Evolutionary conservation across 2,888 invertebrate genomes (phyloP).

Genomic region (Cerastis rubricosa): DNA sequence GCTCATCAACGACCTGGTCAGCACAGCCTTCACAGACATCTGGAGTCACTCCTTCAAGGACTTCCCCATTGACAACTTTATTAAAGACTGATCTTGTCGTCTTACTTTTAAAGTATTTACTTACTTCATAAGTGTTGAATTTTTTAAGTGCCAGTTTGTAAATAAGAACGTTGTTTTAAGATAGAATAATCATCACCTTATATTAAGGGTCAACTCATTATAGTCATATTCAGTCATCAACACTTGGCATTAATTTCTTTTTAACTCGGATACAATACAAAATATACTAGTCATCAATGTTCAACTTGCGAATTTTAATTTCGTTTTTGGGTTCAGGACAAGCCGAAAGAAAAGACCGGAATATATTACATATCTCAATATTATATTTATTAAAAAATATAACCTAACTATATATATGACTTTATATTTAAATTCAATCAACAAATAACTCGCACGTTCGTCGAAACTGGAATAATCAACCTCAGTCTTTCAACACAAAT

Average conservation of each 20-base stretch:
- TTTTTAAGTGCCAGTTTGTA: conserved; percentile 62
- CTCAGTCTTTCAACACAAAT: conserved; percentile 90
- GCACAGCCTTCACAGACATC: conserved; percentile 95
- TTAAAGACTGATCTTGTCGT: conserved; percentile 79
- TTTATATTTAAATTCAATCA: conserved; percentile 90
- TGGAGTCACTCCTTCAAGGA: conserved; percentile 94
- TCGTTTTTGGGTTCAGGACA: not conserved
- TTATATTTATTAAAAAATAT: conserved; percentile 91
- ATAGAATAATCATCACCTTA: conserved; percentile 52
- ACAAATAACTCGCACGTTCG: conserved; percentile 90
- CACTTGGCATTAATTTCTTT: conserved; percentile 11
- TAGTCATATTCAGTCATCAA: conserved; percentile 12
- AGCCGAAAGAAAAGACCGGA: conserved; percentile 73
- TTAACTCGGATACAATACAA: conserved; percentile 1
- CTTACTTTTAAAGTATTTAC: not conserved
- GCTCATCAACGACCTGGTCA: conserved; percentile 95
- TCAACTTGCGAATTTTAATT: not conserved
- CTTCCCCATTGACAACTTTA: conserved; percentile 93
- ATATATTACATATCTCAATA: conserved; percentile 90
- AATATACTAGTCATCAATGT: conserved; percentile 70
- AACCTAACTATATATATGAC: conserved; percentile 91
- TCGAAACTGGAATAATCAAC: conserved; percentile 90
- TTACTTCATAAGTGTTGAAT: conserved; percentile 22
- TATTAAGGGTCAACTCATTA: conserved; percentile 58
- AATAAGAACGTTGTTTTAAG: conserved; percentile 36